These are phyloP conservation scores for Urosaurus nigricauda DNA, from an alignment of 2,797 vertebrate genomes.

Conservation along the genomic window DNA sequence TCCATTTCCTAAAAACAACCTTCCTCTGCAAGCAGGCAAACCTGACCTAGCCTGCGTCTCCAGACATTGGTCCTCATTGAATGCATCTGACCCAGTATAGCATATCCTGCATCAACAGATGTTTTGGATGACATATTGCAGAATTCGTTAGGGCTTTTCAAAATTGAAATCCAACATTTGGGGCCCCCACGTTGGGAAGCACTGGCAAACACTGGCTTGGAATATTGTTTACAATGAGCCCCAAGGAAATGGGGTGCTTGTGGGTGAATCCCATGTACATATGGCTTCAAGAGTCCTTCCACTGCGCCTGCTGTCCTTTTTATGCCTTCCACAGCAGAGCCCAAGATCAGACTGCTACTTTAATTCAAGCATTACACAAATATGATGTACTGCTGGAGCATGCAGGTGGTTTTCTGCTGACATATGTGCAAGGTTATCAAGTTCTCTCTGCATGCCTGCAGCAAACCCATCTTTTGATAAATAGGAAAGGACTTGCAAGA, in stretches of 20 bases:
- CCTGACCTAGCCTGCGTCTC: no score
- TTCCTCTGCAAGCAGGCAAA: no score
- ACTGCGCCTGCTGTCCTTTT: neutral
- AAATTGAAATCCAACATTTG: neutral
- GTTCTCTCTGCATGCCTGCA: neutral
- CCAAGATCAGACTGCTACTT: neutral
- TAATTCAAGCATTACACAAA: neutral
- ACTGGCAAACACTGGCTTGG: neutral
- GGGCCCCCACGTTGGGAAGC: neutral
- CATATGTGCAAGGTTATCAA: constrained; percentile 24
- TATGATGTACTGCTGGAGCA: neutral
- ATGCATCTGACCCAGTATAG: neutral
- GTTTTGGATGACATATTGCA: neutral
- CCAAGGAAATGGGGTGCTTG: no score
- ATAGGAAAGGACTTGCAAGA: constrained; percentile 17
- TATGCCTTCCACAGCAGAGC: neutral
- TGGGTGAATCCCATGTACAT: neutral
- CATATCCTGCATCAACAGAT: no score
- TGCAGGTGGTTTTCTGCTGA: constrained; percentile 4
- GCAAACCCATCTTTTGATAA: neutral
- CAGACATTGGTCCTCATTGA: no score
- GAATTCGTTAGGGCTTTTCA: no score
- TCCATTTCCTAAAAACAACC: no score
- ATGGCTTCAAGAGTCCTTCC: no score
- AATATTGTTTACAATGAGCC: no score